Evolutionary conservation across 2,888 invertebrate species (phyloP), one percentile per base, ranked within the genome.

Genomic region (Ashinkailepas kermadecensis): DNA sequence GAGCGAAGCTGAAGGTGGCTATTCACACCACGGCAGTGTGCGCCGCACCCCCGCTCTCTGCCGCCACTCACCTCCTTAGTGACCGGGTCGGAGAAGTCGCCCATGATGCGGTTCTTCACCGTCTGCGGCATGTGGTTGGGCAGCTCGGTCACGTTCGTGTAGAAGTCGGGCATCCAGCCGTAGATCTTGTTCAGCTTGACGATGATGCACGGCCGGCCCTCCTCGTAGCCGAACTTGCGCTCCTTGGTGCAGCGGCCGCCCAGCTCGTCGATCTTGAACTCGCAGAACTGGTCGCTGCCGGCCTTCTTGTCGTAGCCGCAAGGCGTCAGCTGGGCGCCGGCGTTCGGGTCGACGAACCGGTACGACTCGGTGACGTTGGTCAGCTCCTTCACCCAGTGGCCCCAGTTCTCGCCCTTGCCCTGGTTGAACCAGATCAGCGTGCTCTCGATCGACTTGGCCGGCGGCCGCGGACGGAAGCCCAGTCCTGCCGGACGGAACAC

Each of bases 101-200:
- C 88, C 86, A 87, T 88, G 85, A 94, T 94, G 88, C 92, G 91
- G 84, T 91, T 90, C 87, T 92, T 92, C 83, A 96, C 89, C 85
- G 93, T 92, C 81, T 90, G 89, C 11, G 94, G 94, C 94, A 95
- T 94, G 74, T 90, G 89, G 0, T 87, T 86, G 80, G 95, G 95
- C 84, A 94, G 89, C 82, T 89, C 87, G 83, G 91, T 91, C 62
- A 92, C 90, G 85, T 91, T 91, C 88, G 94, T 93, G 89, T 92
- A 96, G 81, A 92, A 92, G 81, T 91, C 89, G 39, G 97, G 96
- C 78, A 88, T 86, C 96, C 97, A 97, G 86, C 93, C 93, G 89
- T 92, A 96, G 86, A 97, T 96, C 95, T 95, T 96, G 88, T 99
- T 99, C 85, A 99, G 90, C 88, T 99, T 99, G 85, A 99, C 91